phyloP scores from a whole-genome alignment of 2,888 invertebrate species.

The Ryuthela nishihirai region DNA sequence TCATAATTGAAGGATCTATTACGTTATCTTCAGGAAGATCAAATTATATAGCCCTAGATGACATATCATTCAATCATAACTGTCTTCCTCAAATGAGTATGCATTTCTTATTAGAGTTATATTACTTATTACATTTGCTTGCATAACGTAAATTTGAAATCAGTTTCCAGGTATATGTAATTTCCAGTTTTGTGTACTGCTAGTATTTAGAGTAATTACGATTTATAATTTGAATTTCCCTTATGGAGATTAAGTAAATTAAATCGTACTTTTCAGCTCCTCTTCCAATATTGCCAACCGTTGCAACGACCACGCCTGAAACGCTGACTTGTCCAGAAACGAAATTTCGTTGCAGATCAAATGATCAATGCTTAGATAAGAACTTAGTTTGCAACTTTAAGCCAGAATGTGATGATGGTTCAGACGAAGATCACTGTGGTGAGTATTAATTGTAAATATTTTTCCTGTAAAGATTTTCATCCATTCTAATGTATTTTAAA shows the following conservation, averaged over 20 bases:
- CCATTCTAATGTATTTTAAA: too few relatives aligned
- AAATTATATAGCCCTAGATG: constrained; percentile 38
- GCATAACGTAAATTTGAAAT: background rate
- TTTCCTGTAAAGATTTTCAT: too few relatives aligned
- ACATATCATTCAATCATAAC: constrained; percentile 33
- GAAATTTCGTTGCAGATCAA: constrained; percentile 6
- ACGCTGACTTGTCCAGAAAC: background rate
- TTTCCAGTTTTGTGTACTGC: too few relatives aligned
- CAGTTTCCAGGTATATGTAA: too few relatives aligned
- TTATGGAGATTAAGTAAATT: background rate
- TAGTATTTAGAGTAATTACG: too few relatives aligned
- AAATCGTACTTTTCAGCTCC: constrained; percentile 8
- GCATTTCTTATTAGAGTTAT: too few relatives aligned
- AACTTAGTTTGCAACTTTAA: constrained; percentile 30
- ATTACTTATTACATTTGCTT: too few relatives aligned
- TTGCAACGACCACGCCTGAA: background rate
- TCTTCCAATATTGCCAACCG: constrained; percentile 10
- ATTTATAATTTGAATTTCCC: background rate
- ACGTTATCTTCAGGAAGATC: constrained; percentile 7
- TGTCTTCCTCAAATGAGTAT: constrained; percentile 33
- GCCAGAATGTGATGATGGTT: constrained; percentile 26
- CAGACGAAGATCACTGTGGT: constrained; percentile 38
- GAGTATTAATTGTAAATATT: background rate
- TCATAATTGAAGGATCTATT: constrained; percentile 21
- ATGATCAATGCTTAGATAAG: constrained; percentile 8